Conservation (phyloP, 2,797 vertebrate genomes). For the Amblyopsis hoosieri region DNA sequence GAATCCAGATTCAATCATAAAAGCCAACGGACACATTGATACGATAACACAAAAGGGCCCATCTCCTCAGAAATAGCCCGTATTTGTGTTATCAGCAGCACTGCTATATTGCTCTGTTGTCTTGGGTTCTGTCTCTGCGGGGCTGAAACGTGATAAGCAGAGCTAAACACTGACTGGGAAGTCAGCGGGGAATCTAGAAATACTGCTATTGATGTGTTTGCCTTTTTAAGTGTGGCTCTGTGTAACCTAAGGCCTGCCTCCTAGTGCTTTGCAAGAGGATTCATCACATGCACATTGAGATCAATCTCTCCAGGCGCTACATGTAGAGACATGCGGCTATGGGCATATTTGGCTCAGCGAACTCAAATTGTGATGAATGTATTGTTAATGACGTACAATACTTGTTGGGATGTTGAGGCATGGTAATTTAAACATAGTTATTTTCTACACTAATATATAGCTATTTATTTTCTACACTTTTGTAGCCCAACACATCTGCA, state of each 20-base stretch:
- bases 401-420: constrained; percentile 16
- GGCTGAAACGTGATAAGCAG: constrained; percentile 62
- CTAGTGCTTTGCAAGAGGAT: constrained; percentile 31
- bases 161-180: constrained; percentile 38
- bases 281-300: constrained; percentile 46
- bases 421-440: constrained; percentile 14
- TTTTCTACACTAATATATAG: constrained; percentile 5
- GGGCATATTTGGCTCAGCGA: constrained; percentile 29
- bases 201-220: constrained; percentile 71
- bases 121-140: constrained; percentile 51
- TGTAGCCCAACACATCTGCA: constrained; percentile 26
- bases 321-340: constrained; percentile 30
- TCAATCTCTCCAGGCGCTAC: constrained; percentile 15
- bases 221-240: constrained; percentile 59
- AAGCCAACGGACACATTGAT: constrained; percentile 36
- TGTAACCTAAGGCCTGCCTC: constrained; percentile 57
- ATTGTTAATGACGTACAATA: constrained; percentile 18
- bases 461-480: constrained; percentile 49
- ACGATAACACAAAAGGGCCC: constrained; percentile 48
- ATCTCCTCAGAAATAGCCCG: constrained; percentile 41
- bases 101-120: constrained; percentile 34
- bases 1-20: constrained; percentile 58
- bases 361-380: constrained; percentile 51
- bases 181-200: constrained; percentile 65
- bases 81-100: constrained; percentile 50